A percentile compares a stretch with the other conserved stretches of the same genome.
These are phyloP conservation scores for Anodontia alba DNA, from an alignment of 2,888 invertebrate genomes.

Conservation along the genomic window DNA sequence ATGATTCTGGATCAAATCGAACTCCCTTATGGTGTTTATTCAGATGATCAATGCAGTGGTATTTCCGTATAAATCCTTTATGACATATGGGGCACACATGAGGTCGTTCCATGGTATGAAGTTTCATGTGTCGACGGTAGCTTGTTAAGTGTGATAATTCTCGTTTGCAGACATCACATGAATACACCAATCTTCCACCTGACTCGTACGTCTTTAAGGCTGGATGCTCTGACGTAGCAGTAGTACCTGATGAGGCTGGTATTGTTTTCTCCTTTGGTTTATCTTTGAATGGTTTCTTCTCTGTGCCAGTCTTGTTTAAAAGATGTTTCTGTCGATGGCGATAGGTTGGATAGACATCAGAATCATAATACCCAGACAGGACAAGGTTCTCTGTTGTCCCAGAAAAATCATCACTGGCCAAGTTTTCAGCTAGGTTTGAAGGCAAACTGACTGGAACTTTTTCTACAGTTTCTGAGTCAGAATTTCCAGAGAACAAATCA, in stretches of 20 bases:
- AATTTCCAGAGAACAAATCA: conserved; percentile 9
- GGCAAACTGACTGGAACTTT: conserved; percentile 29
- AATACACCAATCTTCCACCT: conserved; percentile 55
- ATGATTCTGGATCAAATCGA: conserved; percentile 50
- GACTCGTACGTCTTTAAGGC: conserved; percentile 54
- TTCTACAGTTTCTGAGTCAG: not conserved
- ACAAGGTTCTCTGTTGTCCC: conserved; percentile 54
- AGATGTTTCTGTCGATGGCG: conserved; percentile 51
- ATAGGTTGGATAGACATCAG: conserved; percentile 52
- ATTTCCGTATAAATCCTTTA: conserved; percentile 61
- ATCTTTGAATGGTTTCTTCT: not conserved
- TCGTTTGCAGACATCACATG: conserved; percentile 60
- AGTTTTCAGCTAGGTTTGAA: conserved; percentile 35
- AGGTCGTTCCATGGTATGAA: conserved; percentile 58
- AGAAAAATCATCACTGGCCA: conserved; percentile 33
- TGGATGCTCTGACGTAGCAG: not conserved
- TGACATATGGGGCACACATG: conserved; percentile 58
- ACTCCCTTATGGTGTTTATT: conserved; percentile 60
- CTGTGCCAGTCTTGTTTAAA: not conserved
- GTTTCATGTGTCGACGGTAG: conserved; percentile 60
- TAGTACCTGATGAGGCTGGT: not conserved
- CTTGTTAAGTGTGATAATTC: conserved; percentile 60
- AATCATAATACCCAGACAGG: conserved; percentile 58
- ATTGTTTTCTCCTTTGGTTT: not conserved
- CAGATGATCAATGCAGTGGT: conserved; percentile 60